Evolutionary conservation across 1,140 invertebrate species (phyloP).

Genomic region (Centruroides sculpturatus): DNA sequence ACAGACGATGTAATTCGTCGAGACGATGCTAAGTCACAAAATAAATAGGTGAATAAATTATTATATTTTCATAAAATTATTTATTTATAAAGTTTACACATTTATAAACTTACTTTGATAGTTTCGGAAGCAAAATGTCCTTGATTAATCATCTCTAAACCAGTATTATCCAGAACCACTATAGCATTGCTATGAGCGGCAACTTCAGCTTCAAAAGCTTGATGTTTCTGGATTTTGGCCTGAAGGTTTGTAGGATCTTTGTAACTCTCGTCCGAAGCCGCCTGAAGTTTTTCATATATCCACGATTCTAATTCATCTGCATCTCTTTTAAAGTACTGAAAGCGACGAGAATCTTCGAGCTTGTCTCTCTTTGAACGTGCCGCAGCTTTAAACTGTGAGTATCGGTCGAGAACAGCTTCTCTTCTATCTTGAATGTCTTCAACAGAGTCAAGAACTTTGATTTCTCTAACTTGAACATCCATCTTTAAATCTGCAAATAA

Average conservation of each 20-base stretch:
- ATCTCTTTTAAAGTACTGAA: slow-evolving; percentile 97
- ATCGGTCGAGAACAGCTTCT: slow-evolving; percentile 72
- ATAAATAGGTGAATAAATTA: slow-evolving; percentile 1
- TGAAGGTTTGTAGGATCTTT: slow-evolving; percentile 97
- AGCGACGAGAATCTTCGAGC: slow-evolving; percentile 93
- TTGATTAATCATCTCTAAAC: slow-evolving; percentile 92
- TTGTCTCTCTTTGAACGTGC: slow-evolving; percentile 84
- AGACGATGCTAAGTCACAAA: slow-evolving; percentile 27
- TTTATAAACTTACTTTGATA: slow-evolving; percentile 37
- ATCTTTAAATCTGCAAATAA: slow-evolving; percentile 1
- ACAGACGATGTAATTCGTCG: slow-evolving; percentile 81
- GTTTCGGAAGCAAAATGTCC: slow-evolving; percentile 90
- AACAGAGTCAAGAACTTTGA: slow-evolving; percentile 94
- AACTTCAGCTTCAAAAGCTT: slow-evolving; percentile 98
- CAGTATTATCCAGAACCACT: slow-evolving; percentile 86
- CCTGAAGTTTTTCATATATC: slow-evolving; percentile 97
- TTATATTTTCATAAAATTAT: not conserved
- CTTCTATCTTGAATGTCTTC: slow-evolving; percentile 96
- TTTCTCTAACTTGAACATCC: slow-evolving; percentile 43
- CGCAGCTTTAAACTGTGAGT: slow-evolving; percentile 88
- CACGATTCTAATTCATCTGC: slow-evolving; percentile 98
- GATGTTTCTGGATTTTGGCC: slow-evolving; percentile 99
- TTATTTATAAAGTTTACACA: not conserved
- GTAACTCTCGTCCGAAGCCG: slow-evolving; percentile 95
- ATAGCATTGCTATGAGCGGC: slow-evolving; percentile 97